Conservation (phyloP, 2,797 vertebrate genomes). For the Leucoraja ocellata region DNA sequence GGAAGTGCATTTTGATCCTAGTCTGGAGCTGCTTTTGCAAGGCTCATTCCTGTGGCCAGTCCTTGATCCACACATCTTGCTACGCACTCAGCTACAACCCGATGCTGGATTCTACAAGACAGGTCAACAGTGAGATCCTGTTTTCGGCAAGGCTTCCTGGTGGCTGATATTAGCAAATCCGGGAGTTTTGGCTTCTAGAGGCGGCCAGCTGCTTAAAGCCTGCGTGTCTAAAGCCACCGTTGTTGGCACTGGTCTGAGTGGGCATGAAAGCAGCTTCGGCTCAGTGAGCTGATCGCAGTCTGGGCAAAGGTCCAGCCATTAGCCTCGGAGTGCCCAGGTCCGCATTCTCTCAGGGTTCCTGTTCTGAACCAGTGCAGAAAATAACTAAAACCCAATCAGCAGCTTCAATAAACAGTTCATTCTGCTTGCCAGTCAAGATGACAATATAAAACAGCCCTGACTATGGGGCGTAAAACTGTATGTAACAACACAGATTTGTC, state of each 20-base stretch:
- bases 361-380: neutral
- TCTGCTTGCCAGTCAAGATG: neutral
- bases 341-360: neutral
- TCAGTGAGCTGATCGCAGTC: neutral
- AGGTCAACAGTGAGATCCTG: neutral
- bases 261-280: neutral
- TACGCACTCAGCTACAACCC: neutral
- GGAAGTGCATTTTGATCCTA: conserved; percentile 16
- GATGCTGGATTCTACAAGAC: neutral
- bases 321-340: neutral
- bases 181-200: neutral
- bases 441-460: neutral
- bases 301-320: neutral
- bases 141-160: neutral
- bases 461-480: neutral
- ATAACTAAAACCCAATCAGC: neutral
- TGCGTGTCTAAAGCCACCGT: neutral
- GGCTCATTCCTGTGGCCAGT: neutral
- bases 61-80: neutral
- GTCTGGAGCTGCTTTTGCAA: conserved; percentile 22
- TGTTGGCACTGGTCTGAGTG: neutral
- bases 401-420: neutral
- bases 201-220: neutral
- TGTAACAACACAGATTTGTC: neutral
- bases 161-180: neutral